These are phyloP conservation scores for Himantopus leucocephalus DNA, from an alignment of 2,113 vertebrate genomes.

Conservation along the genomic window DNA sequence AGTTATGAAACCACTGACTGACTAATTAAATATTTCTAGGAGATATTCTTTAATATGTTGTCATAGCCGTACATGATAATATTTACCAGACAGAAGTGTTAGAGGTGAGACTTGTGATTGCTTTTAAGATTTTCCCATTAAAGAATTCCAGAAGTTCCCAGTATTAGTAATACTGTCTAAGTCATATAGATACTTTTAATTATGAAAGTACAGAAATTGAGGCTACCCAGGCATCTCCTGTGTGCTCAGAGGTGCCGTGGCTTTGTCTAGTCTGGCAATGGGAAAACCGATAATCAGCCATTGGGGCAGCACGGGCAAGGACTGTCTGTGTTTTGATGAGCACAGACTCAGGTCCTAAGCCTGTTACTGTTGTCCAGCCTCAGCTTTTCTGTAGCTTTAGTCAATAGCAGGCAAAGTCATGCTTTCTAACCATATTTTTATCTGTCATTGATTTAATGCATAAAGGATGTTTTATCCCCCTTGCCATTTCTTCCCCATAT, in stretches of 20 bases:
- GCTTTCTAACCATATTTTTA: background rate
- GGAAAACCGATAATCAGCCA: background rate
- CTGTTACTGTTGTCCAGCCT: background rate
- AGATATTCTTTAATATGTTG: background rate
- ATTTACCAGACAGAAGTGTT: background rate
- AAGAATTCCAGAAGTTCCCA: background rate
- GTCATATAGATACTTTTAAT: background rate
- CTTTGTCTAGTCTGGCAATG: background rate
- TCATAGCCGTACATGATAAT: background rate
- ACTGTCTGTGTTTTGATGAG: background rate
- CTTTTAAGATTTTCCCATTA: background rate
- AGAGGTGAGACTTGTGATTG: background rate
- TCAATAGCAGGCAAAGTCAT: background rate
- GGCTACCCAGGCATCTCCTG: background rate
- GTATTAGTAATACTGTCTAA: background rate
- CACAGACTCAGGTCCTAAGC: background rate
- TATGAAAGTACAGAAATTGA: background rate
- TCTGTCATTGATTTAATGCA: background rate
- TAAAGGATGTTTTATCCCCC: background rate
- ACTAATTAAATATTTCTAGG: background rate
- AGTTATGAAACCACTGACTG: background rate
- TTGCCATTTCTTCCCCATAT: background rate
- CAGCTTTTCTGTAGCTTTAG: background rate
- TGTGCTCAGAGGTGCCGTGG: background rate
- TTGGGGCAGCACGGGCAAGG: background rate